Percentiles rank a stretch among this genome's conserved stretches.
phyloP scores from a whole-genome alignment of 2,113 vertebrate genomes.

The Oreochromis spilurus region DNA sequence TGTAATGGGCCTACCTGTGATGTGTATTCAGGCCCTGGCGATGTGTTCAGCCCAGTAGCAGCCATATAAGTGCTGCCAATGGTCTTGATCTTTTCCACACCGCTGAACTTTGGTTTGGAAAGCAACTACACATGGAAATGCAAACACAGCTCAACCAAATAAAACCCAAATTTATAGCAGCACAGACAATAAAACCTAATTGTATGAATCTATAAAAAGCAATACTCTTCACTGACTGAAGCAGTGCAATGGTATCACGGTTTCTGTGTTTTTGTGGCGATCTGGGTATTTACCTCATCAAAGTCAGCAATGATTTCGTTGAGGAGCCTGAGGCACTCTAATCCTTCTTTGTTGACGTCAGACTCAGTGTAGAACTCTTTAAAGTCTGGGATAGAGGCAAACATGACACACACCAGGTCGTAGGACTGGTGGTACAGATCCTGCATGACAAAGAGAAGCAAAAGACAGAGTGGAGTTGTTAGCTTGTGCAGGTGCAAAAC shows the following conservation, averaged over 20 bases:
- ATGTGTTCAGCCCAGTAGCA: constrained; percentile 89
- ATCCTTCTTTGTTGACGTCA: constrained; percentile 95
- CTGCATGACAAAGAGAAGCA: constrained; percentile 58
- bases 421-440: constrained; percentile 97
- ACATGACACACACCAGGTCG: constrained; percentile 96
- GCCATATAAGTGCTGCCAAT: constrained; percentile 99
- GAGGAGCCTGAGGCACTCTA: constrained; percentile 93
- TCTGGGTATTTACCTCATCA: constrained; percentile 82
- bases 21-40: constrained; percentile 84
- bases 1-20: constrained; percentile 74
- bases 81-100: constrained; percentile 98
- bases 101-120: constrained; percentile 97
- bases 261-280: neutral
- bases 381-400: constrained; percentile 97
- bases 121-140: constrained; percentile 73
- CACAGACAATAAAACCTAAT: neutral
- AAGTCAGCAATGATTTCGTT: constrained; percentile 98
- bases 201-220: neutral
- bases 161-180: neutral
- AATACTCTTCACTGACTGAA: neutral
- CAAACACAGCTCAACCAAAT: neutral
- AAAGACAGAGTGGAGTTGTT: neutral
- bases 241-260: neutral
- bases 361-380: constrained; percentile 99
- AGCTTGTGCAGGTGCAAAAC: neutral